Conservation (phyloP, 2,113 vertebrate species). For the Otocyon megalotis region DNA sequence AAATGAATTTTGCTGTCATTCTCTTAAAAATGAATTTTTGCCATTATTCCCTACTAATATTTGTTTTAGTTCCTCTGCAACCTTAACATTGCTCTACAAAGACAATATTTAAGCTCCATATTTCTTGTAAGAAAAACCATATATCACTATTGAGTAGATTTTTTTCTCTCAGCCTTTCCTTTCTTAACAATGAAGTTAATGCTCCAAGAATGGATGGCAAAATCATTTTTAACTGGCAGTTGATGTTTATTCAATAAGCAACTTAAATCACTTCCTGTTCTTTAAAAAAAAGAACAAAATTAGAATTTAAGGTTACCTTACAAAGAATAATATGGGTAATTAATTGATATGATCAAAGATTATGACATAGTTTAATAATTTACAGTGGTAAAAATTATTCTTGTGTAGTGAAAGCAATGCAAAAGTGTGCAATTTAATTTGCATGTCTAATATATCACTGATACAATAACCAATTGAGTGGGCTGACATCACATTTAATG, state of each 20-base stretch:
- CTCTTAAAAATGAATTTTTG: slow-evolving; percentile 33
- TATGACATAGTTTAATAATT: slow-evolving; percentile 31
- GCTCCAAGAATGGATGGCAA: neutral
- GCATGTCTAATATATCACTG: neutral
- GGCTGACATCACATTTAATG: neutral
- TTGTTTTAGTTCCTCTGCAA: slow-evolving; percentile 20
- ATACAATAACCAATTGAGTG: slow-evolving; percentile 14
- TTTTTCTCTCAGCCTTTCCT: neutral
- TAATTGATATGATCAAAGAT: neutral
- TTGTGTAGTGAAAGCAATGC: neutral
- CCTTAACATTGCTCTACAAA: neutral
- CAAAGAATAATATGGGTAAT: neutral
- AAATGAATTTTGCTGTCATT: slow-evolving; percentile 12
- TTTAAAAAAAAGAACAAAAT: neutral
- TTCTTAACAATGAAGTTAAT: slow-evolving; percentile 33
- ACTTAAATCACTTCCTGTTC: neutral
- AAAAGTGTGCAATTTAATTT: slow-evolving; percentile 47
- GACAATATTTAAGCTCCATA: neutral
- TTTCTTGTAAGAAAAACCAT: neutral
- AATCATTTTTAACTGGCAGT: slow-evolving; percentile 39
- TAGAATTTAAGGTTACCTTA: neutral
- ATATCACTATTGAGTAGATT: neutral
- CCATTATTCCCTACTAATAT: neutral
- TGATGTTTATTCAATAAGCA: neutral
- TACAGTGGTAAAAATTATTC: slow-evolving; percentile 20